Evolutionary conservation across 2,888 invertebrate genomes (phyloP).

Genomic region (Troilus luridus): DNA sequence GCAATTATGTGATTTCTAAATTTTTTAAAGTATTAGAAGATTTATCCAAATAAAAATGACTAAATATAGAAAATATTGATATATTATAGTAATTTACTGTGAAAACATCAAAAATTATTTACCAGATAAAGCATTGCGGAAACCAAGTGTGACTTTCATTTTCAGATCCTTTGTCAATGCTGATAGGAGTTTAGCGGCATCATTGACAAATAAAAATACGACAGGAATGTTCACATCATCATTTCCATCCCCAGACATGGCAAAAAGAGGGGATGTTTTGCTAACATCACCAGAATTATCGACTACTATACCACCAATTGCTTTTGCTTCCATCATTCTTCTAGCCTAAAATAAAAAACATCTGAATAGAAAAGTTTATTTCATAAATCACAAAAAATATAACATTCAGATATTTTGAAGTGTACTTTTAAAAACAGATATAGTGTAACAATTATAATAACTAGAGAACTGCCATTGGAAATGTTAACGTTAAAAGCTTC

Average conservation of each 20-base stretch:
- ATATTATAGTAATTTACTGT: too few relatives aligned
- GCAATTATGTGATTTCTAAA: too few relatives aligned
- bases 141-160: slow-evolving; percentile 65
- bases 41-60: too few relatives aligned
- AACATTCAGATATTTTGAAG: background rate
- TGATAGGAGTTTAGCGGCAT: slow-evolving; percentile 73
- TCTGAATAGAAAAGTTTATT: background rate
- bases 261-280: slow-evolving; percentile 91
- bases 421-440: background rate
- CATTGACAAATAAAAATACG: slow-evolving; percentile 88
- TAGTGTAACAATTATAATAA: background rate
- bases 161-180: slow-evolving; percentile 65
- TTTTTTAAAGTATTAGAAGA: too few relatives aligned
- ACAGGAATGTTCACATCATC: slow-evolving; percentile 90
- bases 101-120: background rate
- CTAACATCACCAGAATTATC: slow-evolving; percentile 74
- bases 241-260: slow-evolving; percentile 95
- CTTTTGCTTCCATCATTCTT: slow-evolving; percentile 80
- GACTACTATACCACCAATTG: slow-evolving; percentile 86
- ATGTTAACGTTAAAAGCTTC: background rate
- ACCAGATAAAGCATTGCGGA: slow-evolving; percentile 62
- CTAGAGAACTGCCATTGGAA: background rate
- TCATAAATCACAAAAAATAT: background rate
- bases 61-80: too few relatives aligned
- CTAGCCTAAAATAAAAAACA: slow-evolving; percentile 69